Conservation (phyloP, 2,888 invertebrate species). For the Itoplectis maculator region DNA sequence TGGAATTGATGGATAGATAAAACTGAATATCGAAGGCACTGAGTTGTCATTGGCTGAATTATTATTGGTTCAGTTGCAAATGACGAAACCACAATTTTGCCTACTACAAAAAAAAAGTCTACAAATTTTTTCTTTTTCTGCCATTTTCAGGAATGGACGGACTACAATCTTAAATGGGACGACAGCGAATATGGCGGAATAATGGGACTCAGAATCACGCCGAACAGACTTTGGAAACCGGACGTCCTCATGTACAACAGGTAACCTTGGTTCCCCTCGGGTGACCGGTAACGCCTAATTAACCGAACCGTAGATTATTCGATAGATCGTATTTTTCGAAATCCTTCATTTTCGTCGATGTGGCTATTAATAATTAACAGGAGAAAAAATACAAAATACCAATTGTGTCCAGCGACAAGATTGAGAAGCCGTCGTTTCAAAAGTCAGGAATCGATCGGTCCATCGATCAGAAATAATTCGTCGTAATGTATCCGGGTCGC, state of each 20-base stretch:
- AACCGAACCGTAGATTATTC: constrained; percentile 50
- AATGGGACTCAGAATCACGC: constrained; percentile 96
- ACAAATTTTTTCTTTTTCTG: constrained; percentile 56
- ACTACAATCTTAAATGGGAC: constrained; percentile 99
- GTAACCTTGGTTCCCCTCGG: constrained; percentile 85
- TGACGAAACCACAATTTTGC: no score
- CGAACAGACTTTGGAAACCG: constrained; percentile 98
- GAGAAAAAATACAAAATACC: constrained; percentile 24
- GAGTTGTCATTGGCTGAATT: no score
- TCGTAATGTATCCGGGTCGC: no score
- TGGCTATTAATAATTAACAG: constrained; percentile 36
- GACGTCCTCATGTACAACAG: constrained; percentile 99
- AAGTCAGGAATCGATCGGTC: constrained; percentile 1
- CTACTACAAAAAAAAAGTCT: no score
- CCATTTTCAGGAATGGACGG: constrained; percentile 95
- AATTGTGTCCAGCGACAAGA: constrained; percentile 18
- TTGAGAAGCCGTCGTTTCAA: constrained; percentile 48
- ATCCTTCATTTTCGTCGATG: neutral
- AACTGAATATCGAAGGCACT: no score
- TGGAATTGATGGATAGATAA: no score
- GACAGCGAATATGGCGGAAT: constrained; percentile 97
- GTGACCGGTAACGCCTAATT: constrained; percentile 49
- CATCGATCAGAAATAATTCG: neutral
- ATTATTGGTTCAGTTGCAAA: no score
- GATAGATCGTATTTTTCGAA: constrained; percentile 36